Percentiles rank a stretch among this genome's conserved stretches.
These are phyloP conservation scores for Zoanthus solanderi DNA, from an alignment of 92 coral and sea anemone genomes.

Conservation along the genomic window DNA sequence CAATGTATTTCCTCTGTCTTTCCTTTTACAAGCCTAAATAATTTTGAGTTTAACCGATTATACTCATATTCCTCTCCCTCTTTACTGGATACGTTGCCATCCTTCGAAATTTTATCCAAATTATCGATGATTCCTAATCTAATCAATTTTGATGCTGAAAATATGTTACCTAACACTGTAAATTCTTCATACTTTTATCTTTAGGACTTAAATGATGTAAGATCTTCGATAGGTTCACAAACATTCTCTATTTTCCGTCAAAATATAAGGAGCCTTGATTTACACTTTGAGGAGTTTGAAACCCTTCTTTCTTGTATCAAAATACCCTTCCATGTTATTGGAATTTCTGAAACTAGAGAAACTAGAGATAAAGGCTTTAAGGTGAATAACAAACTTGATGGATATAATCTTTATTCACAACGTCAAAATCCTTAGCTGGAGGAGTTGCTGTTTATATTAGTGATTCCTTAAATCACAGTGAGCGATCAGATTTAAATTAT, in stretches of 20 bases:
- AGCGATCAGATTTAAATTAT: too few species aligned
- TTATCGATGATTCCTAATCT: slow-evolving; percentile 50
- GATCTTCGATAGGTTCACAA: neutral
- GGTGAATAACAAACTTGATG: slow-evolving; percentile 7
- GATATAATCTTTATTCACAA: too few species aligned
- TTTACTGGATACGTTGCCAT: slow-evolving; percentile 41
- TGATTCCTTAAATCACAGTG: too few species aligned
- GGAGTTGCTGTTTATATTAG: too few species aligned
- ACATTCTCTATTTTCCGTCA: neutral
- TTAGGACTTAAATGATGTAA: neutral
- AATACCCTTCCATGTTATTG: slow-evolving; percentile 25
- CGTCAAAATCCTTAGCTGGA: too few species aligned
- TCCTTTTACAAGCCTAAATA: slow-evolving; percentile 14
- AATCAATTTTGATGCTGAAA: slow-evolving; percentile 48
- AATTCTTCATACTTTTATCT: too few species aligned
- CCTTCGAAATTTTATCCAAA: slow-evolving; percentile 44
- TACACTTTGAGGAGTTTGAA: neutral
- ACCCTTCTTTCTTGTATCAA: neutral
- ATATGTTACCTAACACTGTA: neutral
- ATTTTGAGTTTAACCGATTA: slow-evolving; percentile 41
- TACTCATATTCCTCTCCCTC: neutral
- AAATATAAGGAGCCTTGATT: slow-evolving; percentile 1
- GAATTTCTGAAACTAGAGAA: slow-evolving; percentile 13
- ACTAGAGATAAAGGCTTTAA: neutral
- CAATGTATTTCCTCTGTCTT: slow-evolving; percentile 14